Conservation (phyloP, 2,888 invertebrate genomes). For the Apotomis capreana region DNA sequence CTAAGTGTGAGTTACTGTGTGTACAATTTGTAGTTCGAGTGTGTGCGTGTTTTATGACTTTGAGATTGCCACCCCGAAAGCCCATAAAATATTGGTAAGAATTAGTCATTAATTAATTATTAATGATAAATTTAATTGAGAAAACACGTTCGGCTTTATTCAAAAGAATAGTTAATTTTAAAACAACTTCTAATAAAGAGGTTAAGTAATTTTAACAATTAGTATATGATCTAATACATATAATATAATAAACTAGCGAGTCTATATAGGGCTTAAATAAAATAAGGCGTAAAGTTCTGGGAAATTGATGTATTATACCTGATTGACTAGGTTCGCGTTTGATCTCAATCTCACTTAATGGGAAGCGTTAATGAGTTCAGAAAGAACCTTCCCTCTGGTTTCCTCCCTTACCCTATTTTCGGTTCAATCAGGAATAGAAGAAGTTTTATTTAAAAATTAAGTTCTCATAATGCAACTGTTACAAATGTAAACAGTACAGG, state of each 20-base stretch:
- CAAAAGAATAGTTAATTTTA: too few relatives aligned
- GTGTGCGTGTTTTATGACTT: conserved; percentile 36
- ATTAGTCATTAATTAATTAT: neutral
- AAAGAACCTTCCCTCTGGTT: neutral
- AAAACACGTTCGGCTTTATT: too few relatives aligned
- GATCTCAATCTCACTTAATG: conserved; percentile 9
- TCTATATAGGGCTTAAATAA: too few relatives aligned
- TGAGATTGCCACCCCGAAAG: conserved; percentile 15
- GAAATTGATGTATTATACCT: conserved; percentile 10
- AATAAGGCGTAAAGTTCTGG: neutral
- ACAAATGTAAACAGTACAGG: too few relatives aligned
- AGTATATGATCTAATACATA: too few relatives aligned
- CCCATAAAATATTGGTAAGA: conserved; percentile 27
- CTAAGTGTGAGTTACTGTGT: conserved; percentile 35
- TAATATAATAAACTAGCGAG: too few relatives aligned
- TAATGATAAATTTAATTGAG: too few relatives aligned
- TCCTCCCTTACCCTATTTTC: neutral
- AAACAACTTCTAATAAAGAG: too few relatives aligned
- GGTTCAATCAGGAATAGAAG: too few relatives aligned
- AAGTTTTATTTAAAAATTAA: too few relatives aligned
- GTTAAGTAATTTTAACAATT: too few relatives aligned
- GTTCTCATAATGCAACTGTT: too few relatives aligned
- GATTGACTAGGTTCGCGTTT: conserved; percentile 8
- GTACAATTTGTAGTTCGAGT: conserved; percentile 25
- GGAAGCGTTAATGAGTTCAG: conserved; percentile 3